phyloP scores from a whole-genome alignment of 2,113 vertebrate genomes.

The Agelaius phoeniceus region DNA sequence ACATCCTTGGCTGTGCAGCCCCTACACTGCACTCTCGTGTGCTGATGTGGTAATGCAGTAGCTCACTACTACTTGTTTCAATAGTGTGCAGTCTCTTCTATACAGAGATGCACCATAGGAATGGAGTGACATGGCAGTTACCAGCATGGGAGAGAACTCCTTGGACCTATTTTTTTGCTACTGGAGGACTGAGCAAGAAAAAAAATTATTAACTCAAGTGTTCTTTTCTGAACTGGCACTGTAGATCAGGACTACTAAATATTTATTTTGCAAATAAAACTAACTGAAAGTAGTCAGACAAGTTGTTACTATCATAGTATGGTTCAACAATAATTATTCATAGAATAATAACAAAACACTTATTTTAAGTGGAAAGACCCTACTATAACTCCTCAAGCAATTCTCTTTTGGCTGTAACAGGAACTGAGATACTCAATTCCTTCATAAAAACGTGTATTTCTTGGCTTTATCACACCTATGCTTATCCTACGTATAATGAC shows the following conservation, averaged over 20 bases:
- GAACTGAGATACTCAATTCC: neutral
- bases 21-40: slow-evolving; percentile 68
- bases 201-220: neutral
- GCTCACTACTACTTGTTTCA: neutral
- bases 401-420: neutral
- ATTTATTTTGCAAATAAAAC: slow-evolving; percentile 3
- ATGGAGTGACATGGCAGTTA: neutral
- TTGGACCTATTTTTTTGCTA: neutral
- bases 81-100: neutral
- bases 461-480: neutral
- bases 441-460: neutral
- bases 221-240: neutral
- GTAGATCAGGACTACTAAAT: neutral
- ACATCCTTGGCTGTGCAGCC: neutral
- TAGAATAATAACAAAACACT: neutral
- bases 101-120: neutral
- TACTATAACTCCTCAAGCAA: neutral
- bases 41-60: neutral
- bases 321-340: neutral
- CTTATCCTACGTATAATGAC: neutral
- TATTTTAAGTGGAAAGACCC: neutral
- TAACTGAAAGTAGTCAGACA: neutral
- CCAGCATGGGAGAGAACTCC: neutral
- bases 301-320: neutral
- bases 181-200: neutral